These are phyloP conservation scores for Chiloscyllium plagiosum DNA, from an alignment of 2,113 vertebrate species.

Conservation along the genomic window DNA sequence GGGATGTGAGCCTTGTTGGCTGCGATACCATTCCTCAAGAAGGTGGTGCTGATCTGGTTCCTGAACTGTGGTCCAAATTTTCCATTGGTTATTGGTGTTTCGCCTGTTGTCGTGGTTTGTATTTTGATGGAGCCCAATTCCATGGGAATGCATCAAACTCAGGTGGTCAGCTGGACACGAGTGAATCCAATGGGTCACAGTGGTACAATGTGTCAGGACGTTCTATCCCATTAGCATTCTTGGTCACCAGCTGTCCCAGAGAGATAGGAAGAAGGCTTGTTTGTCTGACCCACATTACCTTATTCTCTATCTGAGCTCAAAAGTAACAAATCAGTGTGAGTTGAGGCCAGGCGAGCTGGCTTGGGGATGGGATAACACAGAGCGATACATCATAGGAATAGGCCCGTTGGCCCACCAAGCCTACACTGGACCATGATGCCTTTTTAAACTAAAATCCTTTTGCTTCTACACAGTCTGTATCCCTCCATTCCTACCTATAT, in stretches of 20 bases:
- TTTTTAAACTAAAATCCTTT: too few relatives aligned
- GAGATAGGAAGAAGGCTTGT: neutral
- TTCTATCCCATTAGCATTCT: neutral
- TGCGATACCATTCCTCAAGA: too few relatives aligned
- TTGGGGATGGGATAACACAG: neutral
- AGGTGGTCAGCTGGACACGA: neutral
- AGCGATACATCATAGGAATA: too few relatives aligned
- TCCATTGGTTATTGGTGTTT: neutral
- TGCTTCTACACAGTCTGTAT: too few relatives aligned
- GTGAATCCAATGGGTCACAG: neutral
- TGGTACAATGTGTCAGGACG: neutral
- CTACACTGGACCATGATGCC: too few relatives aligned
- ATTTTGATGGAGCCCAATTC: neutral
- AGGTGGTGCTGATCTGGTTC: too few relatives aligned
- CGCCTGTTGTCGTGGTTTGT: neutral
- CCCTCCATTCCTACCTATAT: too few relatives aligned
- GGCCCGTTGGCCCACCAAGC: too few relatives aligned
- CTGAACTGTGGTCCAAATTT: neutral
- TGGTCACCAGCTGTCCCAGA: neutral
- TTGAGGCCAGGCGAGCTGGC: neutral
- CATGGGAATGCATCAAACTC: neutral
- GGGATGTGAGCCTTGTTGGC: too few relatives aligned
- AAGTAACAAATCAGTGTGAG: neutral
- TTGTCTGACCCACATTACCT: neutral
- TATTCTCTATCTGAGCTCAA: neutral